A percentile compares a stretch with the other conserved stretches of the same genome.
These are phyloP conservation scores for Holothuria leucospilota DNA, from an alignment of 53 echinoderm and acorn worm species.

Conservation along the genomic window DNA sequence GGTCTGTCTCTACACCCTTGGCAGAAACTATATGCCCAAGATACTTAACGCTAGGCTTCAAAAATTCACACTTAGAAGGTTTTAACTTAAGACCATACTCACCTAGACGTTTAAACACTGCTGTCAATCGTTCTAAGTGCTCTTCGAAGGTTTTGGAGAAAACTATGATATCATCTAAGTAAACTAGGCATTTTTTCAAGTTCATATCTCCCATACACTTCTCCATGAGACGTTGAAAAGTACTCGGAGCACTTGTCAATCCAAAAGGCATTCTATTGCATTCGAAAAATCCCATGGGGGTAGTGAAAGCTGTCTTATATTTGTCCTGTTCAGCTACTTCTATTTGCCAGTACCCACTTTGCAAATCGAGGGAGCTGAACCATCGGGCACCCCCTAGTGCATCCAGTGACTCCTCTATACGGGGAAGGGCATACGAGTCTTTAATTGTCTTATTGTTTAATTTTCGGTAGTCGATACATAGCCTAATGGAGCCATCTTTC, in stretches of 20 bases:
- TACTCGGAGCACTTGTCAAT: slow-evolving; percentile 37
- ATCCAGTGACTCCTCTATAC: slow-evolving; percentile 66
- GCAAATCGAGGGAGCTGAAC: slow-evolving; percentile 60
- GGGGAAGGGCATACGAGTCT: slow-evolving; percentile 57
- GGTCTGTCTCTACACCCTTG: slow-evolving; percentile 41
- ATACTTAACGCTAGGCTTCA: neutral
- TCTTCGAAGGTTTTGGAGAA: slow-evolving; percentile 49
- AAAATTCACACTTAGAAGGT: slow-evolving; percentile 42
- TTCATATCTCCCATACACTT: slow-evolving; percentile 31
- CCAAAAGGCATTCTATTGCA: slow-evolving; percentile 47
- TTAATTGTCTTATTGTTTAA: slow-evolving; percentile 43
- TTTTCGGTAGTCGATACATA: slow-evolving; percentile 62
- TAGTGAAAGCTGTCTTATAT: slow-evolving; percentile 60
- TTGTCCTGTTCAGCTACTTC: slow-evolving; percentile 53
- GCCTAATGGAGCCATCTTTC: slow-evolving; percentile 52
- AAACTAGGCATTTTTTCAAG: slow-evolving; percentile 44
- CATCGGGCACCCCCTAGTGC: slow-evolving; percentile 55
- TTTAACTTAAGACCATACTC: slow-evolving; percentile 51
- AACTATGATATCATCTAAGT: slow-evolving; percentile 49
- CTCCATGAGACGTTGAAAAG: slow-evolving; percentile 35
- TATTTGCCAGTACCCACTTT: slow-evolving; percentile 64
- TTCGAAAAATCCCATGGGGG: slow-evolving; percentile 43
- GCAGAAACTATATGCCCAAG: slow-evolving; percentile 36
- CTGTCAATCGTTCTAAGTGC: slow-evolving; percentile 29
- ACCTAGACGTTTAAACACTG: slow-evolving; percentile 20